A percentile compares a stretch with the other conserved stretches of the same genome.
phyloP scores from a whole-genome alignment of 2,888 invertebrate species.

The Dasysyrphus tricinctus region DNA sequence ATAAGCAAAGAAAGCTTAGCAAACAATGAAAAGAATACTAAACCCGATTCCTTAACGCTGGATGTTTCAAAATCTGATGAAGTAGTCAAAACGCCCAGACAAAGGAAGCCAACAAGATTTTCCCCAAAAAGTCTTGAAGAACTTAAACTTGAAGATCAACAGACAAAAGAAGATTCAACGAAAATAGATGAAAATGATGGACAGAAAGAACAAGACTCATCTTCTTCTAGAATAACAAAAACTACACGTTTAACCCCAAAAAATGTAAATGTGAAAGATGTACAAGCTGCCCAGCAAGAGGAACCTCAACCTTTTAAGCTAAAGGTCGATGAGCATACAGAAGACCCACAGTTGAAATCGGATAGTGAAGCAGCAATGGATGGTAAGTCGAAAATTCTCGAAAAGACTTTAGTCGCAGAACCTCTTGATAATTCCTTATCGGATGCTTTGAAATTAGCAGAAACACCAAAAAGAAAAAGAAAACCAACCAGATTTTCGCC shows the following conservation, averaged over 20 bases:
- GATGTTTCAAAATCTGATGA: neutral
- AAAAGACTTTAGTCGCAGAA: neutral
- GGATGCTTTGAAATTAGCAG: neutral
- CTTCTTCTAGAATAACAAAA: neutral
- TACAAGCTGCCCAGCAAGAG: neutral
- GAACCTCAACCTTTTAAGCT: neutral
- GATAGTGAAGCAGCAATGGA: neutral
- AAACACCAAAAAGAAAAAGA: conserved; percentile 21
- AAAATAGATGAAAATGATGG: neutral
- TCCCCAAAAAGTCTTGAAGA: neutral
- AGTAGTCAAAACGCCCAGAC: neutral
- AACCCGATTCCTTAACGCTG: neutral
- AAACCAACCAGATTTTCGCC: conserved; percentile 19
- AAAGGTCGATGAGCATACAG: neutral
- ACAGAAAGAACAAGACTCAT: neutral
- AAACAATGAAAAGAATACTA: neutral
- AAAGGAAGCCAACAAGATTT: conserved; percentile 22
- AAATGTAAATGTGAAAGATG: neutral
- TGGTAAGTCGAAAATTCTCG: neutral
- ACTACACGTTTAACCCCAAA: neutral
- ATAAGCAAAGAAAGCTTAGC: neutral
- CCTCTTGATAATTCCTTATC: neutral
- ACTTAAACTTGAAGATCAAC: neutral
- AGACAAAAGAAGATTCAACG: neutral
- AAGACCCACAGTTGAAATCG: neutral